Base-by-base conservation (phyloP, 2,888 invertebrate species). In the Malacosoma neustria region DNA sequence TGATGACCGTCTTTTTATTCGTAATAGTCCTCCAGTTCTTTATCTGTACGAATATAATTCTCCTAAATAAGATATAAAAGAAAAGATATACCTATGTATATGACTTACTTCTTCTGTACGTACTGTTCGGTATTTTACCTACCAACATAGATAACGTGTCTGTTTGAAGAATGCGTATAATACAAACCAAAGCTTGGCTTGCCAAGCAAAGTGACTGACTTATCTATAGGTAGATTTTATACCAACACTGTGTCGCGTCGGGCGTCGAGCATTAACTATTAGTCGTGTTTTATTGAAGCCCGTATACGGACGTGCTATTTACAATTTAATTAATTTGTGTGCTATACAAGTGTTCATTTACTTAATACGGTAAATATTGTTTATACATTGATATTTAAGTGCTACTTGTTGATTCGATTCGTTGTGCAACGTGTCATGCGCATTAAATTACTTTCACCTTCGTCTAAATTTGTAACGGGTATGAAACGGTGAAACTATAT, bases 201-300 rank as follows among this genome's bases (percentile, higher is more conserved):
- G n/a, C n/a, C n/a, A n/a, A n/a, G n/a, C n/a, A n/a, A n/a, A n/a
- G n/a, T n/a, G n/a, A n/a, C n/a, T n/a, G n/a, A n/a, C n/a, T n/a
- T n/a, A n/a, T n/a, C n/a, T n/a, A n/a, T n/a, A n/a, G n/a, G n/a
- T 22, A 22, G 22, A 7, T 22, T 22, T 22, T 22, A 22, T 22
- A 22, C 22, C 5, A 9, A 22, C 22, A 9, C 22, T 9, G 5
- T 22, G n/a, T n/a, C n/a, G n/a, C n/a, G n/a, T n/a, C n/a, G n/a
- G n/a, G n/a, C n/a, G n/a, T 3, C 22, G 9, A 22, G 9, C 22
- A 22, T 22, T 49, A 36, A 11, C 22, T 35, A 34, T 40, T 47
- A 37, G 45, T 42, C 9, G 22, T 22, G 22, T 22, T 22, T 22
- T 22, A 22, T 9, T 22, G 9, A 2, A 5, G 22, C 22, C 5